Evolutionary conservation across 2,888 invertebrate genomes (phyloP), one percentile per base, ranked within the genome.

Genomic region (Microctonus aethiopoides): DNA sequence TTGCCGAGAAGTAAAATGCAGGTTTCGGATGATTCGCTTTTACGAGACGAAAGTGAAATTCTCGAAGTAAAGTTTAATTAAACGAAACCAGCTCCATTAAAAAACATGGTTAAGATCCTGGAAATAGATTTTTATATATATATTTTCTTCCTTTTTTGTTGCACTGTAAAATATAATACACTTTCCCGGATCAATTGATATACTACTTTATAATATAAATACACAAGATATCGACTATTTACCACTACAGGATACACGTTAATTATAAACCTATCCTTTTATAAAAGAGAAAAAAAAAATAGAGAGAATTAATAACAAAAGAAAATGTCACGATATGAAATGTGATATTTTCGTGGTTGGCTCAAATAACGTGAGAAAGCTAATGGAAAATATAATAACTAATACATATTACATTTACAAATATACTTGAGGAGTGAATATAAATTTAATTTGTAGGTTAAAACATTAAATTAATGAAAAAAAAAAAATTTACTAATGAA

Each of bases 31-130:
- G 76, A 76, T 76, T 78, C 70, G 76, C 71, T 76, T 82, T 82
- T 78, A 82, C 77, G 80, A 81, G 79, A 74, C 70, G 75, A 81
- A 80, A 83, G 82, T 80, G 81, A 82, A 82, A 82, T 79, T 80
- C 74, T 70, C 22, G 6, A 22, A 41, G 24, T 63, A 52, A 6
- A 41, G n/a, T 61, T 61, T 41, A 61, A 41, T 61, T 41, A 61
- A 61, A 34, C 34, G 20, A 61, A 61, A 26, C 41, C 4, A 41
- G 26, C 20, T 61, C 41, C n/a, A 61, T 61, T 61, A 61, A 46
- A 46, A 46, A 61, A 24, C 39, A 29, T 36, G 60, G 36, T 16
- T 10, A n/a, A 63, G 41, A 41, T 62, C 26, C 63, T 63, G 32
- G 41, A 51, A 29, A 63, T 52, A 32, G 29, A 63, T 46, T 24